Evolutionary conservation across 2,797 vertebrate species (phyloP), one percentile per base, ranked within the genome.

Genomic region (Micrastur ruficollis): DNA sequence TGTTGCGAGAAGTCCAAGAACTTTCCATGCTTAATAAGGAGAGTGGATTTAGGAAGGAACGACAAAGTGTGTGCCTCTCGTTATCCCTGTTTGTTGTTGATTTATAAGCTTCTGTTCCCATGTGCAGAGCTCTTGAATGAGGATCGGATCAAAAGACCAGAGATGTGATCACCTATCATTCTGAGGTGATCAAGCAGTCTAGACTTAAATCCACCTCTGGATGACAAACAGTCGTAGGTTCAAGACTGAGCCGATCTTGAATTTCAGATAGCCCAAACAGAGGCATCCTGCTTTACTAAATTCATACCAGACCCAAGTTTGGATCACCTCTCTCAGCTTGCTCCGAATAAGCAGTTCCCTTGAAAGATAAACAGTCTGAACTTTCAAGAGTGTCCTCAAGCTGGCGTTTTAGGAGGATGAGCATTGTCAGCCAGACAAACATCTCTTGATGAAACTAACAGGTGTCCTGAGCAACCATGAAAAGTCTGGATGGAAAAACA

Each of bases 11-110:
- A 92, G 17, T 86, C 55, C 47, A 15, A 82, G 88, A 84, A 66
- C 62, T 92, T 96, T 96, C 92, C 93, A 15, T 81, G 66, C 38
- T 90, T 55, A 68, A 84, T 68, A 27, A 90, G 72, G 86, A 58
- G 61, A 38, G 29, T 4, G 70, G 82, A 65, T 81, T 88, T 61
- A 17, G 83, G 74, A 42, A 56, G 66, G 83, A 84, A 75, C 47
- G 86, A 55, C 66, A 52, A 72, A 56, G 66, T 85, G 86, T 81
- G 27, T 50, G 90, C 46, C 66, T 92, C 52, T 47, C 9, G 1
- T 71, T 75, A 27, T 72, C 78, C 73, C 61, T 32, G 8, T 31
- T 93, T 68, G 22, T 84, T 84, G 50, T 47, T 86, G 89, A 96
- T 89, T 95, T 81, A 81, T 25, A 82, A 92, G 42, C 80, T 79